Percentiles rank a stretch among this genome's conserved stretches.
phyloP scores from a whole-genome alignment of 2,113 vertebrate species.

The Piaya cayana region DNA sequence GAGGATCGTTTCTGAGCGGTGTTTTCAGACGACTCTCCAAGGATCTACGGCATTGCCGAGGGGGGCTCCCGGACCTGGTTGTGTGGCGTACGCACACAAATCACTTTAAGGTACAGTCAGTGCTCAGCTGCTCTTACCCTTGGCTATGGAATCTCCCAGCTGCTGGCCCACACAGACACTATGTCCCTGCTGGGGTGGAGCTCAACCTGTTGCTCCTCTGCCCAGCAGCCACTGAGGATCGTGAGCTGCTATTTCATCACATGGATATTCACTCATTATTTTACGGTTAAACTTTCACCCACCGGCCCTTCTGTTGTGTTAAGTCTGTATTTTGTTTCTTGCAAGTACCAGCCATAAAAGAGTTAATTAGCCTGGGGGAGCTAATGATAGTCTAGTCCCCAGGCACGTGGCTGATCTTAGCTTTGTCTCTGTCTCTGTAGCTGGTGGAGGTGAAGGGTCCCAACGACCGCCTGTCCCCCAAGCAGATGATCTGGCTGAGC shows the following conservation, averaged over 20 bases:
- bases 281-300: background rate
- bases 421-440: conserved; percentile 73
- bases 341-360: background rate
- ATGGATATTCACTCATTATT: background rate
- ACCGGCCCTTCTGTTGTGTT: background rate
- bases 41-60: conserved; percentile 90
- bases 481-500: conserved; percentile 94
- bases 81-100: conserved; percentile 85
- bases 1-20: conserved; percentile 86
- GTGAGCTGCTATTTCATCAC: background rate
- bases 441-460: conserved; percentile 97
- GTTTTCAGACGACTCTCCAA: conserved; percentile 82
- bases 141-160: background rate
- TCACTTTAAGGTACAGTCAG: conserved; percentile 81
- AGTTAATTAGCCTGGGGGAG: background rate
- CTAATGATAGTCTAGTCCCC: background rate
- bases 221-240: background rate
- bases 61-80: conserved; percentile 91
- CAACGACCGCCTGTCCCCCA: conserved; percentile 89
- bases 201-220: background rate
- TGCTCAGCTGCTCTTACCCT: background rate
- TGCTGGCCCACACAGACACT: background rate
- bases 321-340: background rate
- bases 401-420: background rate
- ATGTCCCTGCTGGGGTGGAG: background rate